Evolutionary conservation across 2,888 invertebrate genomes (phyloP).

Genomic region (Mystacides longicornis): DNA sequence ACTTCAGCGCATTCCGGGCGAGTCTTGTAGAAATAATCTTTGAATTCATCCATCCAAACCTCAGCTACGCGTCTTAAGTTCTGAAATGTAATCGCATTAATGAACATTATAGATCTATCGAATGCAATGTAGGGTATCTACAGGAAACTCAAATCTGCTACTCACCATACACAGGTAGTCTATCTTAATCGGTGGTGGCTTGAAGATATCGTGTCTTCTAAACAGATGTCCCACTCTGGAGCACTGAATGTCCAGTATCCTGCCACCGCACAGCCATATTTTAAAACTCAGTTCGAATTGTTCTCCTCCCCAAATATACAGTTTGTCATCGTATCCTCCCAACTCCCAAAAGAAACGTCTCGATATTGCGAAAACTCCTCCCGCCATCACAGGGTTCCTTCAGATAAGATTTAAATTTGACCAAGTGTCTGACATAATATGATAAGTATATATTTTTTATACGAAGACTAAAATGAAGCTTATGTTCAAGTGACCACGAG

Average conservation of each 20-base stretch:
- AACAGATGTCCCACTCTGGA: slow-evolving; percentile 89
- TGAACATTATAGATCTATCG: slow-evolving; percentile 41
- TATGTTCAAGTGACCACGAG: too few species aligned
- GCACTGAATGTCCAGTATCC: slow-evolving; percentile 86
- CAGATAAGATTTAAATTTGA: too few species aligned
- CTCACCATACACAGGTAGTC: slow-evolving; percentile 32
- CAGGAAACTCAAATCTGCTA: background rate
- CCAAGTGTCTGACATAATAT: too few species aligned
- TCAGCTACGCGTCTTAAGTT: slow-evolving; percentile 90
- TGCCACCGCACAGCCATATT: slow-evolving; percentile 93
- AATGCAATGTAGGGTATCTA: too few species aligned
- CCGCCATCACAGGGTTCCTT: slow-evolving; percentile 95
- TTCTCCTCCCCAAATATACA: slow-evolving; percentile 97
- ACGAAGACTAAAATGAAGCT: too few species aligned
- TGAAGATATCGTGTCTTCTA: slow-evolving; percentile 78
- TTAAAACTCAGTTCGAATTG: slow-evolving; percentile 96
- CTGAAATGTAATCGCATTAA: slow-evolving; percentile 59
- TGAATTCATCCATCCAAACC: slow-evolving; percentile 99
- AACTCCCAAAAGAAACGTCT: slow-evolving; percentile 91
- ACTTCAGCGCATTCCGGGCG: slow-evolving; percentile 68
- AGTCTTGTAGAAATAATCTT: slow-evolving; percentile 72
- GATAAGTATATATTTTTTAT: too few species aligned
- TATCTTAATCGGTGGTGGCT: slow-evolving; percentile 61
- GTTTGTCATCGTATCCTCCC: slow-evolving; percentile 85
- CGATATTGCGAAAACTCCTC: slow-evolving; percentile 93